phyloP scores from a whole-genome alignment of 2,888 invertebrate species.

The Diaperis boleti region DNA sequence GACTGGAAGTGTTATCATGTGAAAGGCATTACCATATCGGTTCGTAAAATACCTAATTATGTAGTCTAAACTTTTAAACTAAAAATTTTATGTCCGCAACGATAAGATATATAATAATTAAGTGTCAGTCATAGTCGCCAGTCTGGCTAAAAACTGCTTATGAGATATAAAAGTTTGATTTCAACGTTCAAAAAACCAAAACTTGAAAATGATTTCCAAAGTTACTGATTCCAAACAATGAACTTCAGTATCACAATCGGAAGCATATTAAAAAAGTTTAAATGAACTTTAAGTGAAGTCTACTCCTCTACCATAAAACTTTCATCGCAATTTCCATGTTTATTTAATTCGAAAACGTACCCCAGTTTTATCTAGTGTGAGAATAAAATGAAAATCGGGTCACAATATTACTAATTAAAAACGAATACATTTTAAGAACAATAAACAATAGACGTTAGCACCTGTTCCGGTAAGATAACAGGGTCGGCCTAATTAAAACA shows the following conservation, averaged over 20 bases:
- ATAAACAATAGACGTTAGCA: slow-evolving; percentile 25
- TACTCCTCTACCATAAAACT: not conserved
- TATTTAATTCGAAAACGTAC: slow-evolving; percentile 5
- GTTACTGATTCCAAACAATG: slow-evolving; percentile 1
- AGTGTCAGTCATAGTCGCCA: not conserved
- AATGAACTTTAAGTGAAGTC: slow-evolving; percentile 6
- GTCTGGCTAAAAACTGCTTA: not conserved
- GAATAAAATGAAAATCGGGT: slow-evolving; percentile 5
- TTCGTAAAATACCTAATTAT: not conserved
- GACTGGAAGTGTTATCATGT: too few species aligned
- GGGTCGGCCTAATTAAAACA: slow-evolving; percentile 9
- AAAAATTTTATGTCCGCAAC: not conserved
- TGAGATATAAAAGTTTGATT: not conserved
- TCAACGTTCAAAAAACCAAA: not conserved
- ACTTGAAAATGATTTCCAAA: not conserved
- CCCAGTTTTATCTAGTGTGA: slow-evolving; percentile 5
- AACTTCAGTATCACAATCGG: slow-evolving; percentile 6
- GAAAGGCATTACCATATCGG: not conserved
- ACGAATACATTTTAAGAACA: slow-evolving; percentile 29
- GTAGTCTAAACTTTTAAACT: not conserved
- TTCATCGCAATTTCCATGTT: not conserved
- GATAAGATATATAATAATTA: not conserved
- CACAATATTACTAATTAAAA: slow-evolving; percentile 29
- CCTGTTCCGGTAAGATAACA: slow-evolving; percentile 1
- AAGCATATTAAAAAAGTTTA: slow-evolving; percentile 8